Evolutionary conservation across 2,888 invertebrate species (phyloP).

Genomic region (Diaperis boleti): DNA sequence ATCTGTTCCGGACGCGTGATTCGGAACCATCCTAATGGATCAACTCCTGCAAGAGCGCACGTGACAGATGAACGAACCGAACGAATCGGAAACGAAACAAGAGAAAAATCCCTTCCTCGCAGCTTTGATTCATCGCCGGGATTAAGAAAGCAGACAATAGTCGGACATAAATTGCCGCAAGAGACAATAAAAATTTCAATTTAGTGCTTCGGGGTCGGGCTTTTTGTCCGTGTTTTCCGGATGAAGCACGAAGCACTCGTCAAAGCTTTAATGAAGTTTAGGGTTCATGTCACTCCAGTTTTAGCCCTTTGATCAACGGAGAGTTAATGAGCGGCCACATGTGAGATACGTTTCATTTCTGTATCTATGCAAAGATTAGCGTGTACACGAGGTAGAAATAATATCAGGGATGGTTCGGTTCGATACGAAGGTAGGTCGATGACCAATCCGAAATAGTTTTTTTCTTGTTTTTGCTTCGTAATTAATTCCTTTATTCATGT

Average conservation of each 20-base stretch:
- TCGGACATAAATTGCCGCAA: neutral
- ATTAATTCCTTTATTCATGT: no score
- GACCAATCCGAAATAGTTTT: no score
- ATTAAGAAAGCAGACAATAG: neutral
- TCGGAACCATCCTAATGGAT: slow-evolving; percentile 14
- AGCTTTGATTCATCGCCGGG: slow-evolving; percentile 10
- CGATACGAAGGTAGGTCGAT: no score
- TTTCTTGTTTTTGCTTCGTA: no score
- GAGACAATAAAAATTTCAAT: no score
- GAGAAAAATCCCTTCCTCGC: neutral
- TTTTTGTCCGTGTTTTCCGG: neutral
- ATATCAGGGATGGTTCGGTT: no score
- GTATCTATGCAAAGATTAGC: no score
- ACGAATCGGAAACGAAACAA: slow-evolving; percentile 18
- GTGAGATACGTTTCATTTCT: no score
- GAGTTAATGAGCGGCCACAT: slow-evolving; percentile 1
- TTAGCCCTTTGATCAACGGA: slow-evolving; percentile 47
- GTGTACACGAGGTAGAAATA: no score
- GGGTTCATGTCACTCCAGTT: slow-evolving; percentile 44
- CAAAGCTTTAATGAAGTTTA: slow-evolving; percentile 52
- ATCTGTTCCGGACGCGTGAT: slow-evolving; percentile 15
- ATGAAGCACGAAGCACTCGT: slow-evolving; percentile 24
- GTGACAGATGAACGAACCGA: slow-evolving; percentile 18
- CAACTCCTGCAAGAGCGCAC: slow-evolving; percentile 10
- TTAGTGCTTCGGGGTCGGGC: no score